Base-by-base conservation (phyloP, 2,888 invertebrate species). In the Drosophila kuntzei region DNA sequence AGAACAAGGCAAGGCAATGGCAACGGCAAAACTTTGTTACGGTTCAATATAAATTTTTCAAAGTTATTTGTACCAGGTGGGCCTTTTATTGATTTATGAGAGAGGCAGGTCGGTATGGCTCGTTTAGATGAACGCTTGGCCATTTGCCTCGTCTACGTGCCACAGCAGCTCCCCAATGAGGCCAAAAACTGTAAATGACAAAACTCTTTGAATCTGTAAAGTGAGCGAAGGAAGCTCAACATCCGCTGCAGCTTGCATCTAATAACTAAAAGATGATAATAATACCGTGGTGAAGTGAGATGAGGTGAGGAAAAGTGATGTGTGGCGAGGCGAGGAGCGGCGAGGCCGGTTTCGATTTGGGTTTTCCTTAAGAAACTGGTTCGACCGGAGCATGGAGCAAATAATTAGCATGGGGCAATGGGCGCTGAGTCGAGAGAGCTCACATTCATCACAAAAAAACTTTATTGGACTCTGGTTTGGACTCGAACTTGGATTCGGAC, bases 201-300 rank as follows among this genome's bases (percentile, higher is more conserved):
- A 88, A 88, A 80, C 43, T 41, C 51, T 37, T 11, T 18, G 16
- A 12, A 53, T 20, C 20, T 11, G 34, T 41, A 41, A 20, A 20
- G 37, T 25, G 54, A 54, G 46, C 64, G 44, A 79, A 88, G 83
- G 87, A 89, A 84, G 89, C 83, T 66, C 47, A 59, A 89, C 83
- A 88, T 84, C 83, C 83, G 83, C 81, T 87, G 83, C 71, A 79
- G 72, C 76, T 80, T 87, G 89, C 83, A 88, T 87, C 87, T 83
- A 83, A 83, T 83, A 83, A 83, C 89, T 80, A 54, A 80, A 67
- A 79, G 71, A 83, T 76, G 82, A 82, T 87, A 73, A 85, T 87
- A 86, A 82, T 71, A 64, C 83, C 18, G 18, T n/a, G 39, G 7
- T 18, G 14, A 12, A 12, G 64, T 54, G 67, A 34, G 29, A 2